Evolutionary conservation across 2,113 vertebrate species (phyloP).

Genomic region (Oryzias celebensis): DNA sequence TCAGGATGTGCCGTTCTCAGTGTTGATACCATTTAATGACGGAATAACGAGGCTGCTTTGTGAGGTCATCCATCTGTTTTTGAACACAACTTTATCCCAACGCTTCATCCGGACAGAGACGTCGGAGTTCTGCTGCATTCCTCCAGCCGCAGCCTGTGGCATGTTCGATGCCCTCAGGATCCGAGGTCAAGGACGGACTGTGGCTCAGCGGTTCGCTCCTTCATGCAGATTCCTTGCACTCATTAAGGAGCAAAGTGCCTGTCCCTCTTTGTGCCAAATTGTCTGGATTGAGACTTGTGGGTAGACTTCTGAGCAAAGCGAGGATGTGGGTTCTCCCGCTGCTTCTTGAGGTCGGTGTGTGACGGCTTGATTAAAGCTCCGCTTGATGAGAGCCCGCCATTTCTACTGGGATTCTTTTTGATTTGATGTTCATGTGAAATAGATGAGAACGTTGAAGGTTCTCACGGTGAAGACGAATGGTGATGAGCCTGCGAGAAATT

Average conservation of each 20-base stretch:
- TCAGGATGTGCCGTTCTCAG: neutral
- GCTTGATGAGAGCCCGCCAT: slow-evolving; percentile 19
- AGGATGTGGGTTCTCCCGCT: slow-evolving; percentile 48
- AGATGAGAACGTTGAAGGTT: no score
- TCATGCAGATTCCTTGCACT: slow-evolving; percentile 53
- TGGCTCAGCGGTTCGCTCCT: slow-evolving; percentile 35
- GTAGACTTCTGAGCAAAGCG: slow-evolving; percentile 44
- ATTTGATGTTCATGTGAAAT: no score
- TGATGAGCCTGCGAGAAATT: no score
- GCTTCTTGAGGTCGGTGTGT: slow-evolving; percentile 30
- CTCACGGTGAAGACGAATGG: no score
- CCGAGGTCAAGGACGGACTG: slow-evolving; percentile 36
- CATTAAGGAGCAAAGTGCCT: slow-evolving; percentile 49
- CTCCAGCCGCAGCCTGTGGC: slow-evolving; percentile 1
- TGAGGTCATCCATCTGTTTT: slow-evolving; percentile 5
- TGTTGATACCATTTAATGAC: neutral
- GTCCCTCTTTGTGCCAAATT: slow-evolving; percentile 20
- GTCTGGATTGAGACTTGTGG: slow-evolving; percentile 55
- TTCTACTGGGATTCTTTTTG: neutral
- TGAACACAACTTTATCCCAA: neutral
- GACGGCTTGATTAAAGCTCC: slow-evolving; percentile 42
- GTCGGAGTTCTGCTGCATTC: no score
- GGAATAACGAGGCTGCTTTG: slow-evolving; percentile 1
- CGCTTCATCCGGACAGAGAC: neutral
- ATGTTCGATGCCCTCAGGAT: slow-evolving; percentile 30